Base-by-base conservation (phyloP, 1,140 invertebrate genomes). In the Zaprionus tsacasi region DNA sequence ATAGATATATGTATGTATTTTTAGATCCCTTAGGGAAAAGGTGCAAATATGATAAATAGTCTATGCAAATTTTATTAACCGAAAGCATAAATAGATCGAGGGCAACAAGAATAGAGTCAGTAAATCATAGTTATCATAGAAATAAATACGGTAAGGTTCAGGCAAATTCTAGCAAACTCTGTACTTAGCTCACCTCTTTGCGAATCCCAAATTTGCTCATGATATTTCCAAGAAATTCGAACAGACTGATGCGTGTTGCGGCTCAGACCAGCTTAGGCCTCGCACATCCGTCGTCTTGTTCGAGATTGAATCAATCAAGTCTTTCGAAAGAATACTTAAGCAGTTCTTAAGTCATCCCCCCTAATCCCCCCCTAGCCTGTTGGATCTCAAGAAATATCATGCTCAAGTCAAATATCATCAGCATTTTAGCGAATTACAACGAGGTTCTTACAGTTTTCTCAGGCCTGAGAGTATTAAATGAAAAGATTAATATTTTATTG, bases 1-100 rank as follows among this genome's bases (percentile, higher is more conserved):
- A 66, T 33, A 21, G 27, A 10, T 27, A 52, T 43, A 25, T 54
- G 10, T 54, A 45, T 38, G 12, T 57, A 40, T 40, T 30, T 8
- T 7, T 35, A 7, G 4, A 4, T 7, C 33, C 33, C 33, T 36
- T 4, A 0, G 21, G 60, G 45, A 15, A 35, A 35, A 61, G 45
- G 30, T 63, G 5, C 38, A 66, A 66, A 57, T 66, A 66, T 66
- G 63, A 66, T 2, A 66, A 57, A 64, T 55, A 55, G 48, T 63
- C 12, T n/a, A 63, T 63, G 45, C 45, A 63, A 52, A 60, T 60
- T 30, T 50, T 17, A 50, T 21, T 21, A 48, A 17, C 45, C 3
- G 3, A 17, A 17, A 11, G 45, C 11, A n/a, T 10, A 38, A 48
- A 17, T 21, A 11, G n/a, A 8, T 8, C 7, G 38, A n/a, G 13